Evolutionary conservation across 1,140 invertebrate species (phyloP), one percentile per base, ranked within the genome.

Genomic region (Scaptomyza montana): DNA sequence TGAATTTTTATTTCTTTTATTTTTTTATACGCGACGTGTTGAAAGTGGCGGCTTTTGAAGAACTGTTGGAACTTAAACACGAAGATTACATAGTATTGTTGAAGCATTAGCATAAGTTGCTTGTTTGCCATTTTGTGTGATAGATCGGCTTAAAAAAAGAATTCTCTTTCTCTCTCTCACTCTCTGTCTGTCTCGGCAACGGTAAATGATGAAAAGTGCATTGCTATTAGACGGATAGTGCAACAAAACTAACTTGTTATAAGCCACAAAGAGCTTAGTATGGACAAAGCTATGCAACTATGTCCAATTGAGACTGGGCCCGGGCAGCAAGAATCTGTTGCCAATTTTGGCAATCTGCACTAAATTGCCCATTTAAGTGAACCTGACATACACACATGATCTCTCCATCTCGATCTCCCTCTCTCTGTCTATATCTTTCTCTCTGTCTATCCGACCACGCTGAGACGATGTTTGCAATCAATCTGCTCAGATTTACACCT

Each of bases 281-380:
- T 86, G 82, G 81, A 73, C 81, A 86, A 54, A 86, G 71, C 71
- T 87, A 87, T 86, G 81, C 79, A 53, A 36, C 25, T 46, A 47
- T 53, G n/a, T 49, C 73, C 46, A 51, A 57, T 28, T 16, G 47
- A 30, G 65, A 45, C 63, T 57, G 36, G 57, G 64, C 76, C 76
- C 77, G 71, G 64, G 67, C 73, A 60, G 25, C 61, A 71, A 79
- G 74, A 87, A 87, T 86, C 75, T 72, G 64, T 28, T 46, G 78
- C 81, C 81, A 78, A 87, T 86, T 86, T 86, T 69, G 81, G 82
- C 77, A 86, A 82, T 78, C 82, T 86, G 81, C 81, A 86, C 81
- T 87, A 86, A 86, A 86, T 86, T 86, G 81, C 68, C 81, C 81
- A 86, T 86, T 86, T 86, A 87, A 78, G 81, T 78, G 80, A 77